phyloP scores from a whole-genome alignment of 2,113 vertebrate genomes.

The Burhinus oedicnemus region DNA sequence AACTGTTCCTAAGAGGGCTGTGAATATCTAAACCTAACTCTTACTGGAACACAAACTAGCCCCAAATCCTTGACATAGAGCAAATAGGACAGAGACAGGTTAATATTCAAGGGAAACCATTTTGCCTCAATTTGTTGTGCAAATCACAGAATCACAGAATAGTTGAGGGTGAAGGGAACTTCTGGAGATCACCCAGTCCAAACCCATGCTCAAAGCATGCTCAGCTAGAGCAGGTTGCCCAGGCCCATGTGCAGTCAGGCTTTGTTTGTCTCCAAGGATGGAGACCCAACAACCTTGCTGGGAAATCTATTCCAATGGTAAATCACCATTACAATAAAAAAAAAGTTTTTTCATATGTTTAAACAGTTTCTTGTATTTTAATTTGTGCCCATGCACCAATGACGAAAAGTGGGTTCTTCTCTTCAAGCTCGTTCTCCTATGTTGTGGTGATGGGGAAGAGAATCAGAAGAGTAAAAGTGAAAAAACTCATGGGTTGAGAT shows the following conservation, averaged over 20 bases:
- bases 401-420: neutral
- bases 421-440: neutral
- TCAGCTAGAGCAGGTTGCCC: neutral
- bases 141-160: neutral
- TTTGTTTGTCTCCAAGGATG: neutral
- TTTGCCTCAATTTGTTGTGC: neutral
- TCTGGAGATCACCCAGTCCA: neutral
- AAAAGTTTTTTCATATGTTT: rapidly evolving
- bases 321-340: neutral
- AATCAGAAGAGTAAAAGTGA: neutral
- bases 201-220: neutral
- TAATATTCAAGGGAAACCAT: neutral
- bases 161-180: neutral
- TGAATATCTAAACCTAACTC: neutral
- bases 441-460: neutral
- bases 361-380: neutral
- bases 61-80: neutral
- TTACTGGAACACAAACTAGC: neutral
- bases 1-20: neutral
- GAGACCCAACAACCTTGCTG: neutral
- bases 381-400: neutral
- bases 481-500: neutral
- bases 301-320: neutral
- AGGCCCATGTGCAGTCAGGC: neutral
- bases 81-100: neutral